These are phyloP conservation scores for Liodrosophila aerea DNA, from an alignment of 2,888 invertebrate genomes.

Conservation along the genomic window DNA sequence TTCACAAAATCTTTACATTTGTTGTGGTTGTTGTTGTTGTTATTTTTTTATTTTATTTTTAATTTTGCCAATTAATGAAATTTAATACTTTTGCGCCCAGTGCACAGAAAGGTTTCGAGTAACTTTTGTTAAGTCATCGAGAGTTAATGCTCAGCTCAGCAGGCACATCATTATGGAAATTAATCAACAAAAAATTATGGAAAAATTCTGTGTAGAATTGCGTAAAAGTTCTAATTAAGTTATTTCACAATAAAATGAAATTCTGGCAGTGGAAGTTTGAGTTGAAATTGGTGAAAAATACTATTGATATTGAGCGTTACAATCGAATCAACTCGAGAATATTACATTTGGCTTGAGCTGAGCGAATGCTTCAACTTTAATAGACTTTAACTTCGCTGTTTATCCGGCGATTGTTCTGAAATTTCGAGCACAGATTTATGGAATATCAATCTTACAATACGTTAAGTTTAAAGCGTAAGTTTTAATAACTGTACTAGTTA, in stretches of 20 bases:
- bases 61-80: constrained; percentile 79
- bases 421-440: no score
- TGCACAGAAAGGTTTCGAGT: constrained; percentile 19
- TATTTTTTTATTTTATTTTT: constrained; percentile 38
- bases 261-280: no score
- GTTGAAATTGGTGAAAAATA: no score
- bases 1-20: constrained; percentile 44
- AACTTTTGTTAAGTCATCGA: constrained; percentile 42
- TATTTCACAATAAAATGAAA: neutral
- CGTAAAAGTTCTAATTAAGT: neutral
- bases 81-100: constrained; percentile 76
- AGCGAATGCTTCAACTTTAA: no score
- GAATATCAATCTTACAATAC: no score
- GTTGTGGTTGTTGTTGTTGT: constrained; percentile 19
- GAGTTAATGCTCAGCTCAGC: constrained; percentile 14
- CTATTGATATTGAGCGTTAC: no score
- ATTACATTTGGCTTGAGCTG: no score
- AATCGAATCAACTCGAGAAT: no score
- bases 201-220: constrained; percentile 6
- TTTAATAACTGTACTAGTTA: no score
- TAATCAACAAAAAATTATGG: constrained; percentile 21
- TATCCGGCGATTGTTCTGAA: no score
- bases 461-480: no score
- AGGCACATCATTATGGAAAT: constrained; percentile 23
- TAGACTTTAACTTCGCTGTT: no score